Conservation (phyloP, 2,797 vertebrate genomes). For the Pempheris klunzingeri region DNA sequence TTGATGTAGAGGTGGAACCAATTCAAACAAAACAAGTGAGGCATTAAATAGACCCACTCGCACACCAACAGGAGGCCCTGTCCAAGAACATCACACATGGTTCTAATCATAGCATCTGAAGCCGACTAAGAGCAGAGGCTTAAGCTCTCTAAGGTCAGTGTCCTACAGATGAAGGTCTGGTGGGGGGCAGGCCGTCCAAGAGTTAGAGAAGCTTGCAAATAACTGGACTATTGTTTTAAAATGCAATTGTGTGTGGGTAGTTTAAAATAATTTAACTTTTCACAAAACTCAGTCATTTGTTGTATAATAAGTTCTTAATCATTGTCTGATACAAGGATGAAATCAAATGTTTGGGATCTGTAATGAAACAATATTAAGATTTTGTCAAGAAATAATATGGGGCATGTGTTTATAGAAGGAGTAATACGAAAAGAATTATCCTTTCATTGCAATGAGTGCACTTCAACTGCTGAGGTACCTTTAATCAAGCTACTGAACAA, state of each 20-base stretch:
- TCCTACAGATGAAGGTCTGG: not conserved
- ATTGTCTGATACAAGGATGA: not conserved
- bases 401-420: not conserved
- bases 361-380: not conserved
- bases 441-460: not conserved
- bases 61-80: conserved; percentile 21
- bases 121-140: conserved; percentile 20
- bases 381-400: not conserved
- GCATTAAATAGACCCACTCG: conserved; percentile 41
- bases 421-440: not conserved
- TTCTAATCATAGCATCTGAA: conserved; percentile 39
- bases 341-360: not conserved
- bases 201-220: not conserved
- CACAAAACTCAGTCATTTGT: not conserved
- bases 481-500: conserved; percentile 10
- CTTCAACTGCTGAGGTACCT: not conserved
- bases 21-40: conserved; percentile 34
- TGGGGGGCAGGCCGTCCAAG: not conserved
- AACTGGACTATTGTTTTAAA: not conserved
- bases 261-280: not conserved
- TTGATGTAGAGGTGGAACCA: not conserved
- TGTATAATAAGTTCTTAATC: not conserved
- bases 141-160: conserved; percentile 17
- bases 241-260: not conserved
- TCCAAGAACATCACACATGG: conserved; percentile 44